These are phyloP conservation scores for Torymus auratus DNA, from an alignment of 2,888 invertebrate species.

Conservation along the genomic window DNA sequence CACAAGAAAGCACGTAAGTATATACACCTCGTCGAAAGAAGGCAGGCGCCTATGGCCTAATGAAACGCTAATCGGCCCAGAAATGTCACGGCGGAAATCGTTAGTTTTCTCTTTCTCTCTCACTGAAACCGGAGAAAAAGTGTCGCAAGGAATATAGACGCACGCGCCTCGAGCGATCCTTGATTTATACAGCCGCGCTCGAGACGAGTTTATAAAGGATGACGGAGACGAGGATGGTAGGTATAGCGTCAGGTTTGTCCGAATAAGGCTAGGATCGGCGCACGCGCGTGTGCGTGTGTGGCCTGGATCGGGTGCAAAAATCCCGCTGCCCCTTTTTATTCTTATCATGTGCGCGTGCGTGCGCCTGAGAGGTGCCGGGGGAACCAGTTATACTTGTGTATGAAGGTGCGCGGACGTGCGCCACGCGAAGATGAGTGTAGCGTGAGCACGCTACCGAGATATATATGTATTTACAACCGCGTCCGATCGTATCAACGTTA, in stretches of 20 bases:
- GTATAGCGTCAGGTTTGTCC: conserved; percentile 59
- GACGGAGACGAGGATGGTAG: conserved; percentile 11
- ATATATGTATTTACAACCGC: no score
- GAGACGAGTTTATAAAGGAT: background rate
- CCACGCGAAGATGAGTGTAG: no score
- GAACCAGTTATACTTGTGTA: conserved; percentile 14
- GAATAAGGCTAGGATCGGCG: conserved; percentile 61
- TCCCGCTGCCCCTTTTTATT: conserved; percentile 24
- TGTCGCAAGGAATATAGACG: no score
- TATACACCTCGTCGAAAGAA: no score
- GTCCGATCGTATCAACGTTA: no score
- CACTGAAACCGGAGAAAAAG: no score
- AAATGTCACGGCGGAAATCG: background rate
- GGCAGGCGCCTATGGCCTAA: background rate
- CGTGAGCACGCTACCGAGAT: no score
- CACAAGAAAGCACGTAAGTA: no score
- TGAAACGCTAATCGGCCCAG: background rate
- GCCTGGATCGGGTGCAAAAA: conserved; percentile 57
- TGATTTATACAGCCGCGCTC: no score
- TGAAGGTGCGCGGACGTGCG: no score
- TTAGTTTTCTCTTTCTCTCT: no score
- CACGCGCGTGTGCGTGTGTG: conserved; percentile 60
- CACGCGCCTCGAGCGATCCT: no score
- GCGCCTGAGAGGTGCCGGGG: background rate
- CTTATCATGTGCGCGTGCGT: conserved; percentile 1